Evolutionary conservation across 2,888 invertebrate genomes (phyloP).

Genomic region (Epinotia bilunana): DNA sequence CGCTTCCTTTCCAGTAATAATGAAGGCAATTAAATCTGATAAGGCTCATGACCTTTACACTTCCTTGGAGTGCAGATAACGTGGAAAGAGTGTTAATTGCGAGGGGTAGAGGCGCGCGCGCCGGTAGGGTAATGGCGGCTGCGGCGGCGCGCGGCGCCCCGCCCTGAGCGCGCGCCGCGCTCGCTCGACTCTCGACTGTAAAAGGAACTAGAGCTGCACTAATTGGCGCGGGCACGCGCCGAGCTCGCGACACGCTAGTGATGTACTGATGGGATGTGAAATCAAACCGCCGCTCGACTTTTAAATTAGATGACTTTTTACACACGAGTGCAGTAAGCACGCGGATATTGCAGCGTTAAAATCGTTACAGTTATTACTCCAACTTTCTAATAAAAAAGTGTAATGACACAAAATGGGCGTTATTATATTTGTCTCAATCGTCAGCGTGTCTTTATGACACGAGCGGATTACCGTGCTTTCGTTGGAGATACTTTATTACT

Average conservation of each 20-base stretch:
- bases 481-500: conserved; percentile 35
- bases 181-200: conserved; percentile 76
- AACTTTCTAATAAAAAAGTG: conserved; percentile 64
- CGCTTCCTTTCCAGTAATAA: conserved; percentile 75
- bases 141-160: conserved; percentile 57
- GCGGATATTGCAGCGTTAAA: conserved; percentile 62
- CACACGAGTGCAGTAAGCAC: conserved; percentile 63
- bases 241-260: conserved; percentile 75
- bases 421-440: conserved; percentile 44
- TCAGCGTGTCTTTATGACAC: conserved; percentile 37
- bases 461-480: conserved; percentile 26
- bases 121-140: conserved; percentile 53
- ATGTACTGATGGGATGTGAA: conserved; percentile 82
- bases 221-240: conserved; percentile 83
- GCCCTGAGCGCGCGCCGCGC: conserved; percentile 55
- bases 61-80: conserved; percentile 68
- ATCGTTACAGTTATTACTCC: conserved; percentile 67
- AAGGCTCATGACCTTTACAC: conserved; percentile 80
- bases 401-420: conserved; percentile 45
- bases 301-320: conserved; percentile 75
- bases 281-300: conserved; percentile 73
- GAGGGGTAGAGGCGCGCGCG: conserved; percentile 45
- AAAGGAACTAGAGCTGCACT: conserved; percentile 83
- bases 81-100: conserved; percentile 72
- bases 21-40: conserved; percentile 79